Evolutionary conservation across 2,797 vertebrate species (phyloP).

Genomic region (Acanthurus leucopareius): DNA sequence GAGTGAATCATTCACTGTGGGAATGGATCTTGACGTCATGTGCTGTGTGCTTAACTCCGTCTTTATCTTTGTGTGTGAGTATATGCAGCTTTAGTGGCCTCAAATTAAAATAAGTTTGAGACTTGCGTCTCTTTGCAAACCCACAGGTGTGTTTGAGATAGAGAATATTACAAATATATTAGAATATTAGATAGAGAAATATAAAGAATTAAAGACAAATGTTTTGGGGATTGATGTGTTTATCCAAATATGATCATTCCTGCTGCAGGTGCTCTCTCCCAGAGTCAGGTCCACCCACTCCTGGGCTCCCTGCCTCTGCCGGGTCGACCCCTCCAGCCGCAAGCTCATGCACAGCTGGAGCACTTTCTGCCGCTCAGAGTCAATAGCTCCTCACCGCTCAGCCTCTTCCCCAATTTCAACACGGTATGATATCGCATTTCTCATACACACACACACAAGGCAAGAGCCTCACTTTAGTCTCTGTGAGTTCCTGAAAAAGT

Average conservation of each 20-base stretch:
- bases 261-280: slow-evolving; percentile 80
- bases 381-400: slow-evolving; percentile 92
- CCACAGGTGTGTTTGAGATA: background rate
- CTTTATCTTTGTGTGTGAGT: background rate
- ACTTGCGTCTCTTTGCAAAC: slow-evolving; percentile 11
- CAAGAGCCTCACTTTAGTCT: no score
- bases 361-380: slow-evolving; percentile 95
- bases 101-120: background rate
- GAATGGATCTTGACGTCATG: slow-evolving; percentile 20
- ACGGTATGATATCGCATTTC: slow-evolving; percentile 83
- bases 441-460: background rate
- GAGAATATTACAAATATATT: background rate
- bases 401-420: slow-evolving; percentile 97
- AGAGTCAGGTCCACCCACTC: slow-evolving; percentile 89
- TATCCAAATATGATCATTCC: background rate
- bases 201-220: background rate
- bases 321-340: slow-evolving; percentile 88
- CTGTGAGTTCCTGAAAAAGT: no score
- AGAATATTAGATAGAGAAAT: no score
- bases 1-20: slow-evolving; percentile 39
- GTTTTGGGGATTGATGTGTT: slow-evolving; percentile 5
- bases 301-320: slow-evolving; percentile 91
- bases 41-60: slow-evolving; percentile 12
- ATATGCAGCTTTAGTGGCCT: background rate
- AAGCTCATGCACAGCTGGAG: slow-evolving; percentile 86